phyloP scores from a whole-genome alignment of 2,888 invertebrate genomes.

The Pachycephus smyrnensis region DNA sequence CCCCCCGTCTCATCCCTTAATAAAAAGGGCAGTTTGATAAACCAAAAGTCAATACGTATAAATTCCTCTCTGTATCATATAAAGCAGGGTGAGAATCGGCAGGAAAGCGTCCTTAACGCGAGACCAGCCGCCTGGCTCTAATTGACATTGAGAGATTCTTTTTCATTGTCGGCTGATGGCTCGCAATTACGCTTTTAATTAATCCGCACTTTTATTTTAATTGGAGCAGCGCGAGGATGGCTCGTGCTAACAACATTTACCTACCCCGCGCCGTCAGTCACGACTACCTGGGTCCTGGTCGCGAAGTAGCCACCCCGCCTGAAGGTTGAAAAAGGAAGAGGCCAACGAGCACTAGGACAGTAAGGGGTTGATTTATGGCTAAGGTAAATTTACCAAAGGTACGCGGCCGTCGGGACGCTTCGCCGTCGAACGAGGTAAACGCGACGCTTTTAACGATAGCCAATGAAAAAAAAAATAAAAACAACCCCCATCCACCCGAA shows the following conservation, averaged over 20 bases:
- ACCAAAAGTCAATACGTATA: neutral
- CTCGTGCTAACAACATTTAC: slow-evolving; percentile 17
- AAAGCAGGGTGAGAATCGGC: neutral
- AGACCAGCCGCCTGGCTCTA: neutral
- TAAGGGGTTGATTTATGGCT: slow-evolving; percentile 42
- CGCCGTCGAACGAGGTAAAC: slow-evolving; percentile 34
- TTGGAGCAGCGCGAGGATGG: slow-evolving; percentile 17
- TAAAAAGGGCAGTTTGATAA: neutral
- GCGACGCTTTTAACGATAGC: slow-evolving; percentile 13
- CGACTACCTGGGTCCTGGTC: neutral
- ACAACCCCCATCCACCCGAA: neutral
- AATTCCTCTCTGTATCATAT: neutral
- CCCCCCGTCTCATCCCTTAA: too few species aligned
- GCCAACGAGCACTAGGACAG: neutral
- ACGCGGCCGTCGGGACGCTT: slow-evolving; percentile 31
- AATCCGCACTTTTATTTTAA: slow-evolving; percentile 20
- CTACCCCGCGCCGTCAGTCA: slow-evolving; percentile 11
- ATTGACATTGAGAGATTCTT: slow-evolving; percentile 22
- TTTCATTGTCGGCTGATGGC: slow-evolving; percentile 19
- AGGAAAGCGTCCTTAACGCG: neutral
- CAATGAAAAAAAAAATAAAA: neutral
- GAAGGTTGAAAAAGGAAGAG: neutral
- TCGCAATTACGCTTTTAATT: slow-evolving; percentile 21
- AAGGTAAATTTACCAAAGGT: slow-evolving; percentile 44
- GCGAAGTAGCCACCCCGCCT: neutral